These are phyloP conservation scores for Gobio gobio DNA, from an alignment of 2,113 vertebrate species.

Conservation along the genomic window DNA sequence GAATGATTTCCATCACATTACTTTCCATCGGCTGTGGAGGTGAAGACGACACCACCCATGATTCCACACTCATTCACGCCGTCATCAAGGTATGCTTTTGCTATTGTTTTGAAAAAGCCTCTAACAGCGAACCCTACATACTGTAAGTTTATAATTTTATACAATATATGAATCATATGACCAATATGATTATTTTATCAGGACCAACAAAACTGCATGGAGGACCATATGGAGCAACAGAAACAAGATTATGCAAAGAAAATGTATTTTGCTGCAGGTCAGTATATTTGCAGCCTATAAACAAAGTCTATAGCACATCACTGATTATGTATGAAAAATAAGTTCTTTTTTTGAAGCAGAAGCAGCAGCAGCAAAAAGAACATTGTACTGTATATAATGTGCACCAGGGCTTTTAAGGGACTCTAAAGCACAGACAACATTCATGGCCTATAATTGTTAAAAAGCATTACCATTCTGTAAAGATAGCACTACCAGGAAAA, in stretches of 20 bases:
- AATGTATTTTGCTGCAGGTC: not conserved
- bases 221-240: not conserved
- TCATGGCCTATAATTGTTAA: not conserved
- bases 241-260: not conserved
- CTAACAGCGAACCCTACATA: too few relatives aligned
- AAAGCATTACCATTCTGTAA: not conserved
- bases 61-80: too few relatives aligned
- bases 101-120: too few relatives aligned
- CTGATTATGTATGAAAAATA: not conserved
- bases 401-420: not conserved
- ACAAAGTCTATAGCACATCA: not conserved
- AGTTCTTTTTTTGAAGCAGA: not conserved
- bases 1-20: too few relatives aligned
- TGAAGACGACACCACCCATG: too few relatives aligned
- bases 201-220: not conserved
- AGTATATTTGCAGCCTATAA: not conserved
- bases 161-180: not conserved
- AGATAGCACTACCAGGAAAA: not conserved
- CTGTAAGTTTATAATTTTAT: not conserved
- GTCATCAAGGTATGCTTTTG: too few relatives aligned
- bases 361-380: not conserved
- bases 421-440: not conserved
- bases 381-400: not conserved
- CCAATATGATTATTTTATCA: not conserved
- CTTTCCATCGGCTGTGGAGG: too few relatives aligned